Conservation (phyloP, 2,797 vertebrate species). For the Dermochelys coriacea region DNA sequence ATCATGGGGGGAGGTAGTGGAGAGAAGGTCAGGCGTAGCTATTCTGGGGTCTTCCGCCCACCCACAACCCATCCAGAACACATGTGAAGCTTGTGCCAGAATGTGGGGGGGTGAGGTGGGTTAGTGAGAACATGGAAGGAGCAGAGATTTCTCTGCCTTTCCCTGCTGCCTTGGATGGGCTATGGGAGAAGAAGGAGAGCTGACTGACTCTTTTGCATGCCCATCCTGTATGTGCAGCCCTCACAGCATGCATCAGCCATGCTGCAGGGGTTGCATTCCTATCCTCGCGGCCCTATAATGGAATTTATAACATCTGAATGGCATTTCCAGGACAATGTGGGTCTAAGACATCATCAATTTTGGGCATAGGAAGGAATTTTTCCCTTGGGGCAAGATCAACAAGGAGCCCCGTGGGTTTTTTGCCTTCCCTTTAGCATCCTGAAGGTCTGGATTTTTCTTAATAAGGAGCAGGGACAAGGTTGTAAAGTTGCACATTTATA, state of each 20-base stretch:
- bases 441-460: not conserved
- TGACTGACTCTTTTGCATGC: not conserved
- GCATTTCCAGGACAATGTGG: not conserved
- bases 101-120: not conserved
- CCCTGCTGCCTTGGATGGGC: rapidly evolving
- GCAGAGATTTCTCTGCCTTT: not conserved
- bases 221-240: not conserved
- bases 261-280: not conserved
- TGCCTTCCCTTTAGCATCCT: not conserved
- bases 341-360: not conserved
- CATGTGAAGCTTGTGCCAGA: not conserved
- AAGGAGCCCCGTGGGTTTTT: not conserved
- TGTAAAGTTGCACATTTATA: not conserved
- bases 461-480: not conserved
- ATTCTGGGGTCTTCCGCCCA: not conserved
- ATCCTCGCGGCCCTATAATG: not conserved
- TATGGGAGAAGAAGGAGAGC: not conserved
- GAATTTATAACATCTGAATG: not conserved
- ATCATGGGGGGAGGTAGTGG: not conserved
- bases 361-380: not conserved
- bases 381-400: not conserved
- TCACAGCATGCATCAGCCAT: not conserved
- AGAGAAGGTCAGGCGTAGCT: not conserved
- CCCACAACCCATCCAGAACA: not conserved
- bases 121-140: not conserved